Evolutionary conservation across 2,888 invertebrate genomes (phyloP).

Genomic region (Galerucella nymphaeae): DNA sequence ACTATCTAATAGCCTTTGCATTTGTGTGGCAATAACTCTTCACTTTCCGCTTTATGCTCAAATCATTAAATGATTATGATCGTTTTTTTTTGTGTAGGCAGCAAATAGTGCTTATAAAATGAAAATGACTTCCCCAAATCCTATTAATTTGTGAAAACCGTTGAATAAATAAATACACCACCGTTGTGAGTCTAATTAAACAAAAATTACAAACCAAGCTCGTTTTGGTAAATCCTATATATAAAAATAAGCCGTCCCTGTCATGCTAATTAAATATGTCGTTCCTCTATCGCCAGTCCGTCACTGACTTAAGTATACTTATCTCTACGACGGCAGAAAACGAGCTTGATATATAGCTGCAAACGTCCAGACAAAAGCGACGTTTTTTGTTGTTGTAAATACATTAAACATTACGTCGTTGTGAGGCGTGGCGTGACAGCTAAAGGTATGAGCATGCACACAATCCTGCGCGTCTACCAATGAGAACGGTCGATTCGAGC

Average conservation of each 20-base stretch:
- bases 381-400: conserved; percentile 60
- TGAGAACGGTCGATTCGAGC: conserved; percentile 40
- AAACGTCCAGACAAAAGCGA: conserved; percentile 59
- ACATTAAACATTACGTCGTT: conserved; percentile 63
- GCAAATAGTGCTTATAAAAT: too few species aligned
- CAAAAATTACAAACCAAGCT: too few species aligned
- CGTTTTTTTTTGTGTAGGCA: too few species aligned
- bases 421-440: conserved; percentile 56
- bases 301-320: conserved; percentile 30
- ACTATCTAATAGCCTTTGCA: too few species aligned
- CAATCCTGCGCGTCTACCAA: conserved; percentile 51
- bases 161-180: too few species aligned
- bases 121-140: too few species aligned
- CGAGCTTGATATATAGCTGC: conserved; percentile 57
- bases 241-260: neutral
- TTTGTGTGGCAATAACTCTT: too few species aligned
- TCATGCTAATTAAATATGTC: neutral
- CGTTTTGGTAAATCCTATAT: too few species aligned
- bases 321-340: conserved; percentile 38
- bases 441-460: conserved; percentile 59
- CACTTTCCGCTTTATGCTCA: too few species aligned
- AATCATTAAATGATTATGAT: too few species aligned
- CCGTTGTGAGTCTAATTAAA: too few species aligned
- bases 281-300: conserved; percentile 15
- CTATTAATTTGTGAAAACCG: too few species aligned